These are phyloP conservation scores for Diglossa cyanea DNA, from an alignment of 2,797 vertebrate genomes.

Conservation along the genomic window DNA sequence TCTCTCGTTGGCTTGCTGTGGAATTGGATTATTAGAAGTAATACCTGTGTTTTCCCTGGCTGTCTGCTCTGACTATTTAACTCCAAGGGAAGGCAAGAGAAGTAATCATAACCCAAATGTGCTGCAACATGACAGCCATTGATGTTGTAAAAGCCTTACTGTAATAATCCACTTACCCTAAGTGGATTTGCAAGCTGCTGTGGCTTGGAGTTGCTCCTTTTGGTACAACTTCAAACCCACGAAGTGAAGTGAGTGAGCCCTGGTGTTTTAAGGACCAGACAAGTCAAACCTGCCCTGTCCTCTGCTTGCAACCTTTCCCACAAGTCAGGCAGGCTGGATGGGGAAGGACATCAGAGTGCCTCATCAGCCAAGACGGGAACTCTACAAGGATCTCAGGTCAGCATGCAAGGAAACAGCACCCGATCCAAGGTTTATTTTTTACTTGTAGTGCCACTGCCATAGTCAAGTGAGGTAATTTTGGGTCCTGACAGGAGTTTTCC, in stretches of 20 bases:
- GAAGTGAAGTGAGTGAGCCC: not conserved
- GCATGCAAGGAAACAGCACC: not conserved
- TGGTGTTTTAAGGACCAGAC: not conserved
- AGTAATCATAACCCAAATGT: not conserved
- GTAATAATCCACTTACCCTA: conserved; percentile 17
- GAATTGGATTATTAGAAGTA: conserved; percentile 8
- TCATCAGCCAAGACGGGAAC: not conserved
- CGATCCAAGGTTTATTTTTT: not conserved
- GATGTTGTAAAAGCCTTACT: not conserved
- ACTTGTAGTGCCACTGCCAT: not conserved
- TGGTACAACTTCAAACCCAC: not conserved
- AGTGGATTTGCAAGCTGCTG: conserved; percentile 10
- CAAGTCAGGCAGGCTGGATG: not conserved
- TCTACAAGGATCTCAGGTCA: not conserved
- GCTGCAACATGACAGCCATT: not conserved
- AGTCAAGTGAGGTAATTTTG: not conserved
- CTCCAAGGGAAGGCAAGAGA: not conserved
- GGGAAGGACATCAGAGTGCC: too few species aligned
- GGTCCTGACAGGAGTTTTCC: not conserved
- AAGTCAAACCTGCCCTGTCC: not conserved
- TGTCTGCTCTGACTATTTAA: not conserved
- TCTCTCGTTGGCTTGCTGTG: not conserved
- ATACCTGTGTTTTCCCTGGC: not conserved
- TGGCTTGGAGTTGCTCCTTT: not conserved
- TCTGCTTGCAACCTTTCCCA: not conserved